These are phyloP conservation scores for Hippocampus abdominalis DNA, from an alignment of 2,113 vertebrate species.

Conservation along the genomic window DNA sequence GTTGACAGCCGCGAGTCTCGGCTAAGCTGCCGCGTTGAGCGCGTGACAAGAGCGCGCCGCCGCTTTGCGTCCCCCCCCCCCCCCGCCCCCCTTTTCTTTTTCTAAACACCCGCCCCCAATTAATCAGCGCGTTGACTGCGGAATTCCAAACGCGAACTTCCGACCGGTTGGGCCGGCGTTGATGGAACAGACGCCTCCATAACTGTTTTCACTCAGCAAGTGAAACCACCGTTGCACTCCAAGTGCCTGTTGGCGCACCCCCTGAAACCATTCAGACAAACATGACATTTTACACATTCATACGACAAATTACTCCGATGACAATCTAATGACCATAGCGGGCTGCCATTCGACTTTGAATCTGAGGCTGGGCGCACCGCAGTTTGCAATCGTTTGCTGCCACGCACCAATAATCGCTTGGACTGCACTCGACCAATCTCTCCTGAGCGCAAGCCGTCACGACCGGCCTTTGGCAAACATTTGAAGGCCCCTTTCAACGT, in stretches of 20 bases:
- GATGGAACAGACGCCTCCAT: not conserved
- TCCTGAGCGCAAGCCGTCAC: too few species aligned
- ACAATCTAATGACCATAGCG: too few species aligned
- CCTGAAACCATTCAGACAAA: too few species aligned
- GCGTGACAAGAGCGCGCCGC: conserved; percentile 43
- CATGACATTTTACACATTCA: too few species aligned
- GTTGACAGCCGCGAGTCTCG: conserved; percentile 69
- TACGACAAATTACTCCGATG: too few species aligned
- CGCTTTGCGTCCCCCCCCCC: conserved; percentile 26
- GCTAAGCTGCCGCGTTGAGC: conserved; percentile 58
- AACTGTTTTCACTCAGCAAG: conserved; percentile 17
- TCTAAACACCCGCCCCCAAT: conserved; percentile 35
- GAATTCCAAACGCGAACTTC: conserved; percentile 39
- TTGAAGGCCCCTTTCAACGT: too few species aligned
- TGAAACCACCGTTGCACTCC: not conserved
- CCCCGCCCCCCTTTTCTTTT: not conserved
- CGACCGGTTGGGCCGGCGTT: not conserved
- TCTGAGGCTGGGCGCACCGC: too few species aligned
- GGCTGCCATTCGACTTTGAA: too few species aligned
- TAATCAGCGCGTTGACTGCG: conserved; percentile 49
- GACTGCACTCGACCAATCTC: too few species aligned
- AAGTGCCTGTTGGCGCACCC: not conserved
- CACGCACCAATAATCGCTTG: too few species aligned
- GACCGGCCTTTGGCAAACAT: too few species aligned
- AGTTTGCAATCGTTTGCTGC: too few species aligned